phyloP scores from a whole-genome alignment of 2,797 vertebrate species.

The Helicolenus hilgendorfi region DNA sequence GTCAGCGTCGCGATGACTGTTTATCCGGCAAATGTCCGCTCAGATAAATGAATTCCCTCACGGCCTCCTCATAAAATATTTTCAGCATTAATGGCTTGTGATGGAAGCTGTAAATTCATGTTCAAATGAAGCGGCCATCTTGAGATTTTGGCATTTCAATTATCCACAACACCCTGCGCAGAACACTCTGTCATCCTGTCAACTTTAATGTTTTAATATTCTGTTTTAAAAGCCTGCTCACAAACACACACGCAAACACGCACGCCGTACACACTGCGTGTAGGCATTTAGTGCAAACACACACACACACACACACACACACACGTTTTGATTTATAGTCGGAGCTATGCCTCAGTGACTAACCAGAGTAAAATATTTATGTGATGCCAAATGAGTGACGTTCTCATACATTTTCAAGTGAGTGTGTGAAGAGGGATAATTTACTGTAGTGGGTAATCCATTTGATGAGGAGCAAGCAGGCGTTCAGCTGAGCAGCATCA shows the following conservation, averaged over 20 bases:
- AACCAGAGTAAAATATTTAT: constrained; percentile 72
- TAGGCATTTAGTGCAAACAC: background rate
- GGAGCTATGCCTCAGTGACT: constrained; percentile 49
- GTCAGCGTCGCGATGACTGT: background rate
- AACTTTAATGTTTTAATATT: constrained; percentile 79
- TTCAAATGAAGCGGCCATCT: constrained; percentile 68
- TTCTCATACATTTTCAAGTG: constrained; percentile 62
- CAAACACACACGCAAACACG: constrained; percentile 28
- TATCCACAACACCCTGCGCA: constrained; percentile 64
- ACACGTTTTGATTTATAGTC: constrained; percentile 65
- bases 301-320: constrained; percentile 14
- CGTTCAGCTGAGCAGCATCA: constrained; percentile 32
- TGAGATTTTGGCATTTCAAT: constrained; percentile 80
- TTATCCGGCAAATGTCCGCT: constrained; percentile 25
- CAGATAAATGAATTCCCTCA: constrained; percentile 40
- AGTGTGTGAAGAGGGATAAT: constrained; percentile 61
- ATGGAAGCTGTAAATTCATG: constrained; percentile 72
- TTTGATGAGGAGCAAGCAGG: constrained; percentile 46
- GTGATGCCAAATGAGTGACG: constrained; percentile 57
- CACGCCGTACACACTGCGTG: background rate
- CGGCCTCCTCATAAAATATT: constrained; percentile 54
- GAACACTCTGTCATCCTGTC: constrained; percentile 73
- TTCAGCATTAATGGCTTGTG: constrained; percentile 64
- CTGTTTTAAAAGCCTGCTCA: constrained; percentile 56
- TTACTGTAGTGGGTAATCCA: constrained; percentile 45